Evolutionary conservation across 2,888 invertebrate genomes (phyloP).

Genomic region (Cynaeus angustus): DNA sequence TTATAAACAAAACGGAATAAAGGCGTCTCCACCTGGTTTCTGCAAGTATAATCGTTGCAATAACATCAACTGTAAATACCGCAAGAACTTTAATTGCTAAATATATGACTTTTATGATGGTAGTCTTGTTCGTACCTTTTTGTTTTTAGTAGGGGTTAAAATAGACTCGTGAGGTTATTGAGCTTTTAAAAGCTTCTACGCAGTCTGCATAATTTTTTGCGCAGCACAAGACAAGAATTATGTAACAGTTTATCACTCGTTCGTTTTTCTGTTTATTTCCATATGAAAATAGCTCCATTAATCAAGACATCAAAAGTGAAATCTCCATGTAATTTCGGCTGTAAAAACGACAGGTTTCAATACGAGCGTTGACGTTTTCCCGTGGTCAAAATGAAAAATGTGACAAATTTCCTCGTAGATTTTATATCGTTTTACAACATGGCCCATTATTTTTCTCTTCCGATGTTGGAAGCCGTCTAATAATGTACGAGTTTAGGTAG

Average conservation of each 20-base stretch:
- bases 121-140: slow-evolving; percentile 36
- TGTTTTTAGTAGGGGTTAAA: slow-evolving; percentile 20
- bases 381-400: slow-evolving; percentile 10
- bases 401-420: slow-evolving; percentile 14
- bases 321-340: no score
- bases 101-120: slow-evolving; percentile 38
- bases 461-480: slow-evolving; percentile 23
- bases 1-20: slow-evolving; percentile 46
- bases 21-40: slow-evolving; percentile 46
- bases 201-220: neutral
- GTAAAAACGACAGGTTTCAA: neutral
- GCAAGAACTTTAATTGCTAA: slow-evolving; percentile 39
- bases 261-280: slow-evolving; percentile 4
- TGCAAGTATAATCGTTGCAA: slow-evolving; percentile 42
- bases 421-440: slow-evolving; percentile 3
- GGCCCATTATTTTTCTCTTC: slow-evolving; percentile 22
- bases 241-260: no score
- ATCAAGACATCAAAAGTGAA: neutral
- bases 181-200: neutral
- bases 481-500: slow-evolving; percentile 44
- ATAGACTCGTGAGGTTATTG: slow-evolving; percentile 16
- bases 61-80: slow-evolving; percentile 38
- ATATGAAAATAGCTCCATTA: neutral
- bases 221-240: no score
- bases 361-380: slow-evolving; percentile 11